Conservation (phyloP, 2,113 vertebrate species). For the Gyps fulvus region DNA sequence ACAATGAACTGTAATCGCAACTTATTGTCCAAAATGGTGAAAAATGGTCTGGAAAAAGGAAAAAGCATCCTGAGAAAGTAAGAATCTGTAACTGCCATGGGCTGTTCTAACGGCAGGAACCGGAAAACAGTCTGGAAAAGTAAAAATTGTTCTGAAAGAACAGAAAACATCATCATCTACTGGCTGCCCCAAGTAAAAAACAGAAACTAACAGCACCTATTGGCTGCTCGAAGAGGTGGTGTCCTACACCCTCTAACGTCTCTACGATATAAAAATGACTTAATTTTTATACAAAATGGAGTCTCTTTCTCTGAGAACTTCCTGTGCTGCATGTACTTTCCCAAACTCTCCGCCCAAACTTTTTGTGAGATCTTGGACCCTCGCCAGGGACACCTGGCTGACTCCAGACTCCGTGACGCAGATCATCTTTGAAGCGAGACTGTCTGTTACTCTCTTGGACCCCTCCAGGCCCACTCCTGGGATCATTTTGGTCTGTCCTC, state of each 20-base stretch:
- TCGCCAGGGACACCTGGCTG: not conserved
- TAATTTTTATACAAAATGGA: not conserved
- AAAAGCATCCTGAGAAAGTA: not conserved
- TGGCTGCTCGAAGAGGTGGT: not conserved
- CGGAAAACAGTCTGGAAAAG: not conserved
- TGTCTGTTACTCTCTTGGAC: not conserved
- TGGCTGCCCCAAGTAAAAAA: not conserved
- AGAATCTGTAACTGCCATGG: not conserved
- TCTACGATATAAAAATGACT: not conserved
- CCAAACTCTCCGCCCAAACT: not conserved
- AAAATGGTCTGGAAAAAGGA: not conserved
- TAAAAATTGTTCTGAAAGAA: not conserved
- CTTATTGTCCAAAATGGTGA: not conserved
- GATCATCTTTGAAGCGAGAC: not conserved
- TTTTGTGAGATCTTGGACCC: not conserved
- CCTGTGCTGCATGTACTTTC: not conserved
- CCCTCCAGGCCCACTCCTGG: rapidly evolving
- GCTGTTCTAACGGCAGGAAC: not conserved
- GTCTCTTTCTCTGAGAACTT: not conserved
- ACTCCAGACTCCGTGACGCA: not conserved
- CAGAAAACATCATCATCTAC: not conserved
- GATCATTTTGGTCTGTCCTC: not conserved
- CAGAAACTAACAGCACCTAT: not conserved
- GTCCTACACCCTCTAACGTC: not conserved
- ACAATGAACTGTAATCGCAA: not conserved